Conservation (phyloP, 2,797 vertebrate genomes). For the Oreortyx pictus region DNA sequence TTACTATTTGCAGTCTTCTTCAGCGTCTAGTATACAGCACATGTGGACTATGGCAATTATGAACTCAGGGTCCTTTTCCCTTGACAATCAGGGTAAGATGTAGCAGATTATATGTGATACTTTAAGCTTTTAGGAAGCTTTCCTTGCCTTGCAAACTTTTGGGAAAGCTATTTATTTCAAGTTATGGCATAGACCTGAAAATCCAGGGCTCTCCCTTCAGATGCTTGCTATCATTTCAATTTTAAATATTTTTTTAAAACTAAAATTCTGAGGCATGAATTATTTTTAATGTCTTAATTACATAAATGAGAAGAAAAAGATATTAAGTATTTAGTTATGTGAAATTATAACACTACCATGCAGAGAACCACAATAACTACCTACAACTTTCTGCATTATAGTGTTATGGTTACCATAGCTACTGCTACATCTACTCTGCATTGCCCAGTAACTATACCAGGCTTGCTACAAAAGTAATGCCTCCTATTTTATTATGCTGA, state of each 20-base stretch:
- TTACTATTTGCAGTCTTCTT: conserved; percentile 24
- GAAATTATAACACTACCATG: background rate
- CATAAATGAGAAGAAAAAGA: too few relatives aligned
- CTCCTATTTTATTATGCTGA: too few relatives aligned
- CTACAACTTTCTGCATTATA: background rate
- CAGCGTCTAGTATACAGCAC: background rate
- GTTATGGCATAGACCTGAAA: background rate
- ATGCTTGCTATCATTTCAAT: background rate
- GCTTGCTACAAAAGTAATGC: too few relatives aligned
- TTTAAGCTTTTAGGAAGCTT: background rate
- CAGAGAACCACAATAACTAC: background rate
- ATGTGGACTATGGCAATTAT: background rate
- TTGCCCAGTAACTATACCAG: background rate
- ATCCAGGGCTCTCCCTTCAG: background rate
- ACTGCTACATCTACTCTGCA: background rate
- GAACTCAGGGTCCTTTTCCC: background rate
- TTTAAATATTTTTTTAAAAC: background rate
- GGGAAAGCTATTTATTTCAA: background rate
- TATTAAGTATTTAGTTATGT: background rate
- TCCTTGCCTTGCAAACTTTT: too few relatives aligned
- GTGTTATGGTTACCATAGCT: background rate
- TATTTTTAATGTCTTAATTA: background rate
- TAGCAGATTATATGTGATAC: background rate
- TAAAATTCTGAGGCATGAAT: background rate
- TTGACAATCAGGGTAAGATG: background rate